Evolutionary conservation across 2,797 vertebrate species (phyloP).

Genomic region (Sardinella longiceps): DNA sequence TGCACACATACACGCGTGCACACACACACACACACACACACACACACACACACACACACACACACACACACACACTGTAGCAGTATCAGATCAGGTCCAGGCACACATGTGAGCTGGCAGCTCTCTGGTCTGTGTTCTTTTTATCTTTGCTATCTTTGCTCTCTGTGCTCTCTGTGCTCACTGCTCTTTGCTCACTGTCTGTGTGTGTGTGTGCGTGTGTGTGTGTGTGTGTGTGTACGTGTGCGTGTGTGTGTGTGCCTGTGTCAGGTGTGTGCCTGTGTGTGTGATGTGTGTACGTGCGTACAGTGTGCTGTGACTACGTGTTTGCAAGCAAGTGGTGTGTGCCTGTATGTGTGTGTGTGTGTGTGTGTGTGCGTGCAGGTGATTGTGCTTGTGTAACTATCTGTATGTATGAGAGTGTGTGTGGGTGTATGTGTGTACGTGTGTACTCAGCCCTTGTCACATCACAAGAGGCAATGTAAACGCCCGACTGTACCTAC

Average conservation of each 20-base stretch:
- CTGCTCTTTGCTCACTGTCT: not conserved
- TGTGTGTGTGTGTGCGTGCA: not conserved
- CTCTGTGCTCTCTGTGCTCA: too few relatives aligned
- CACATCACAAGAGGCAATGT: conserved; percentile 2
- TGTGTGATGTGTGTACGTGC: not conserved
- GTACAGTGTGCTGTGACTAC: too few relatives aligned
- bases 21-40: not conserved
- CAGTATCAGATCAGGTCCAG: too few relatives aligned
- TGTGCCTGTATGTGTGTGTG: not conserved
- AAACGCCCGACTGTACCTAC: not conserved
- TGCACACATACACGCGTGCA: too few relatives aligned
- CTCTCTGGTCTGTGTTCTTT: too few relatives aligned
- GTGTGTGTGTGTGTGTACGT: not conserved
- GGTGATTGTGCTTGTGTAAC: not conserved
- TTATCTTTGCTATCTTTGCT: too few relatives aligned
- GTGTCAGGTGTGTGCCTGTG: too few relatives aligned
- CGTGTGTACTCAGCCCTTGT: conserved; percentile 21
- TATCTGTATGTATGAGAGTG: conserved; percentile 1
- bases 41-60: not conserved
- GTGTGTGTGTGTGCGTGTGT: not conserved
- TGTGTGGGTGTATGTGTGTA: not conserved
- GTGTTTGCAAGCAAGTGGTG: too few relatives aligned
- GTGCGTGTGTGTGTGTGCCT: not conserved
- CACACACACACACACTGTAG: not conserved
- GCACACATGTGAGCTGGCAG: not conserved